phyloP scores from a whole-genome alignment of 2,113 vertebrate species.

The Corynorhinus townsendii region DNA sequence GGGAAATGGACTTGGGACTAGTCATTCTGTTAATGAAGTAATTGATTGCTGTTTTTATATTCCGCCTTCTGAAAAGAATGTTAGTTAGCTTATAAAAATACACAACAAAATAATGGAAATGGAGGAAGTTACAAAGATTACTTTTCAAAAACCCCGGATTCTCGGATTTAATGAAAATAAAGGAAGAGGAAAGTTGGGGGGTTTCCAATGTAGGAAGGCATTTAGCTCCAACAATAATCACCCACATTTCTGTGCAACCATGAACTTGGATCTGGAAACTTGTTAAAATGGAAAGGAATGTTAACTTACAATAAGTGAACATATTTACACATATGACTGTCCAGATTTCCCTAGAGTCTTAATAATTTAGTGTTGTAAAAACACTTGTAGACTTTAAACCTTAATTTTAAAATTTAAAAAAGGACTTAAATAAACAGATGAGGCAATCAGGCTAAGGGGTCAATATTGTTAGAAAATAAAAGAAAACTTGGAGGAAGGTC shows the following conservation, averaged over 20 bases:
- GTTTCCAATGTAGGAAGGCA: neutral
- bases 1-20: neutral
- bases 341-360: neutral
- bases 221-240: neutral
- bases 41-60: neutral
- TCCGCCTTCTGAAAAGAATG: slow-evolving; percentile 33
- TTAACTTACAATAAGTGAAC: neutral
- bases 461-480: neutral
- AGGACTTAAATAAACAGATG: neutral
- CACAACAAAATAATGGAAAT: slow-evolving; percentile 11
- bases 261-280: neutral
- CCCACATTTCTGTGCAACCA: neutral
- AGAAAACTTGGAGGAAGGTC: neutral
- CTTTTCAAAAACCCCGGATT: neutral
- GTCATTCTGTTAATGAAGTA: slow-evolving; percentile 31
- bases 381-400: neutral
- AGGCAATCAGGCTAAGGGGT: neutral
- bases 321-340: neutral
- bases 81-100: slow-evolving; percentile 28
- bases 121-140: neutral
- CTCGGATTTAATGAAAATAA: slow-evolving; percentile 11
- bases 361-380: neutral
- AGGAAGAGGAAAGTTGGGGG: neutral
- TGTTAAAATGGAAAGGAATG: neutral
- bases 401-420: slow-evolving; percentile 4